Evolutionary conservation across 2,797 vertebrate genomes (phyloP), one percentile per base, ranked within the genome.

Genomic region (Cottoperca gobio): DNA sequence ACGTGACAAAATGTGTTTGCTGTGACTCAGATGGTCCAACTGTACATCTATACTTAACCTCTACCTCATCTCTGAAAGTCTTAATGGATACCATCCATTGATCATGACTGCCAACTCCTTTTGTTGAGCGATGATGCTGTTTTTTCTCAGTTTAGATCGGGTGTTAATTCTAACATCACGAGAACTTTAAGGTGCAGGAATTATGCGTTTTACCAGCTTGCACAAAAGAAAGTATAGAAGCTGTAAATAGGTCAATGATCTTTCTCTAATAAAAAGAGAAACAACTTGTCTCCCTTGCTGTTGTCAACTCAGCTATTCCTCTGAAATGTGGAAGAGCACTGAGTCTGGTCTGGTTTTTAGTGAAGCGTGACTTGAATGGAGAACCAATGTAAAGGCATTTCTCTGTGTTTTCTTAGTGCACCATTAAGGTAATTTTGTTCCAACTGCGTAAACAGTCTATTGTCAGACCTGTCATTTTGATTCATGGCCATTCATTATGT

Each of bases 211-310:
- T 2, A 43, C 35, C 37, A 50, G 26, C 8, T 48, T 53, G 17
- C 13, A 79, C 39, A 21, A 64, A 43, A 55, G 11, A 28, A 39
- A 40, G 13, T 19, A 24, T 14, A 7, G 16, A 19, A 16, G 21
- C 28, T 24, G 19, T 28, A 31, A 31, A 31, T 28, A 57, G 48
- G 26, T 31, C 17, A 39, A 2, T 35, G 37, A 50, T 31, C 6
- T 40, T 21, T 37, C 10, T 61, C 67, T 31, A 55, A 61, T 43
- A 37, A 33, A 52, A 63, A 42, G 24, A 76, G 28, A 50, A 45
- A 48, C 28, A 8, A 33, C 11, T 54, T 10, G 21, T 67, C 61
- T 65, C n/a, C 23, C 12, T 19, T 16, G 21, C 28, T 31, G 31
- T 31, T 31, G 28, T 31, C 4, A 5, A 31, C 28, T 31, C 28